Conservation (phyloP, 1,140 invertebrate genomes). For the Drosophila novamexicana region DNA sequence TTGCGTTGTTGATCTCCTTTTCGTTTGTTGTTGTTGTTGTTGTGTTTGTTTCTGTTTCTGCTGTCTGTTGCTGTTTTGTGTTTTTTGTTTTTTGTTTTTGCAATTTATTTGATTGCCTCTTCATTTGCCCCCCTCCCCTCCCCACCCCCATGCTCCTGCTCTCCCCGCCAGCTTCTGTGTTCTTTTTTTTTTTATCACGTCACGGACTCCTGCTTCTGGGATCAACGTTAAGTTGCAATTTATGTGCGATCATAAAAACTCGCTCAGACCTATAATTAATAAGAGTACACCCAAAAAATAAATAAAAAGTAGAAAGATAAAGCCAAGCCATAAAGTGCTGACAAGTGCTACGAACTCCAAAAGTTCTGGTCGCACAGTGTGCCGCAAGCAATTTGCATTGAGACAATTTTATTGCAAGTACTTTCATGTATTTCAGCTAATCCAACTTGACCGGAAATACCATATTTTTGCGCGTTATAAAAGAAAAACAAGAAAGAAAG, state of each 20-base stretch:
- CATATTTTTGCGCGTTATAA: conserved; percentile 29
- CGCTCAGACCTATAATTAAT: conserved; percentile 74
- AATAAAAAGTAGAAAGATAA: conserved; percentile 3
- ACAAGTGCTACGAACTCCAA: conserved; percentile 54
- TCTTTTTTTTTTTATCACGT: conserved; percentile 38
- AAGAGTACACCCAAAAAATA: conserved; percentile 47
- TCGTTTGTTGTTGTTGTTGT: conserved; percentile 14
- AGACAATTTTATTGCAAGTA: not conserved
- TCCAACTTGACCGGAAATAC: conserved; percentile 44
- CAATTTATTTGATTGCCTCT: conserved; percentile 82
- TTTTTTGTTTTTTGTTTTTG: conserved; percentile 37
- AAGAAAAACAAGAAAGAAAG: conserved; percentile 12
- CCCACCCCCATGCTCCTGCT: not conserved
- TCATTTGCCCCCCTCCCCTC: conserved; percentile 38
- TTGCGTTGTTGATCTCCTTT: conserved; percentile 21
- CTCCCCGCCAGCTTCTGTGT: conserved; percentile 2
- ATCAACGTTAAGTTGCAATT: conserved; percentile 73
- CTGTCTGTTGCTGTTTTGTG: conserved; percentile 19
- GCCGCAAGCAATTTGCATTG: conserved; percentile 29
- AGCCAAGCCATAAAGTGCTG: conserved; percentile 66
- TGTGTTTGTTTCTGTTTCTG: not conserved
- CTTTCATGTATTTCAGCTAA: conserved; percentile 9
- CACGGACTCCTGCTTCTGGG: conserved; percentile 29
- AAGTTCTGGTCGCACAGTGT: conserved; percentile 24
- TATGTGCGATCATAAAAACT: conserved; percentile 77